phyloP scores from a whole-genome alignment of 1,140 invertebrate species.

The Sarcophaga bullata region DNA sequence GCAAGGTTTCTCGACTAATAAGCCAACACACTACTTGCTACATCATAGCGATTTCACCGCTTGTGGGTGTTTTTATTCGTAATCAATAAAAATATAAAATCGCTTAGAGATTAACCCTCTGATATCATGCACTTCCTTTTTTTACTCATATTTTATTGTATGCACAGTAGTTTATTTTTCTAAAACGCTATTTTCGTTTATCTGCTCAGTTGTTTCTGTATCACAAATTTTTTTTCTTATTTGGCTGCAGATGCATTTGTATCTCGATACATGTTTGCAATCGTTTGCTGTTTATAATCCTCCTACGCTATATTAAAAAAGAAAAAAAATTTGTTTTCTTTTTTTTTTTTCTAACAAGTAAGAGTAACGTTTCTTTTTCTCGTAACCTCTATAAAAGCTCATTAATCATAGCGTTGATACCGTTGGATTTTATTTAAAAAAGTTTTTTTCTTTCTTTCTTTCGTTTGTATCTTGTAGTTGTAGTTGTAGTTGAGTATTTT shows the following conservation, averaged over 20 bases:
- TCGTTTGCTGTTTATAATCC: constrained; percentile 9
- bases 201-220: not conserved
- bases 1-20: no score
- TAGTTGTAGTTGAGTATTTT: not conserved
- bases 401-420: constrained; percentile 4
- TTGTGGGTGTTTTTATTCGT: no score
- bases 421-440: not conserved
- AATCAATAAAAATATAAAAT: no score
- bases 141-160: not conserved
- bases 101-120: no score
- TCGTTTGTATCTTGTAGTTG: no score
- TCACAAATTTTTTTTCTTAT: not conserved
- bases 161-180: not conserved
- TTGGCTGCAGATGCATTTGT: not conserved
- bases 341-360: not conserved
- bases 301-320: constrained; percentile 8
- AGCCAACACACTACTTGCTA: no score
- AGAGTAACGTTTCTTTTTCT: not conserved
- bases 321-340: not conserved
- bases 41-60: no score
- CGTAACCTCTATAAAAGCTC: not conserved
- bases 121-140: not conserved
- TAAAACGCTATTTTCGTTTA: not conserved
- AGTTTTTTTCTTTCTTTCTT: no score
- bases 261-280: not conserved